Evolutionary conservation across 1,140 invertebrate genomes (phyloP).

Genomic region (Mylabris phalerata): DNA sequence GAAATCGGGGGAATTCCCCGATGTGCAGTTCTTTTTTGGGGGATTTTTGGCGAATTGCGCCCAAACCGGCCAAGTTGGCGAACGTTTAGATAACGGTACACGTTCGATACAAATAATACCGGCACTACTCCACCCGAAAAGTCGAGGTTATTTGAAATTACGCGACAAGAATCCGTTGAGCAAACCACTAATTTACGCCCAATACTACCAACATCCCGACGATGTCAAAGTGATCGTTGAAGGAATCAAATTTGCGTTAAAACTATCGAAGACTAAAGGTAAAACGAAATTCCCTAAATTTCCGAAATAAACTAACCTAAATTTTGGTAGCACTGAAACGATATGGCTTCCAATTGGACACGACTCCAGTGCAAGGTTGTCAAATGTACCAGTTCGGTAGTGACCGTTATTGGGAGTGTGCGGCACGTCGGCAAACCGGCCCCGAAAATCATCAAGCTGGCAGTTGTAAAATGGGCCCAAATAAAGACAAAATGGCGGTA

Average conservation of each 20-base stretch:
- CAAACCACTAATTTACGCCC: conserved; percentile 73
- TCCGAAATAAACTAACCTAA: no score
- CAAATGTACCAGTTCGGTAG: conserved; percentile 64
- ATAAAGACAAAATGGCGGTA: conserved; percentile 58
- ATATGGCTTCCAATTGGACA: conserved; percentile 60
- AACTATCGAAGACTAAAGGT: conserved; percentile 56
- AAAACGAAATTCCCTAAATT: no score
- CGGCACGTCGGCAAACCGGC: conserved; percentile 63
- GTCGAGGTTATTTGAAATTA: conserved; percentile 66
- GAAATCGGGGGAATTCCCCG: conserved; percentile 62
- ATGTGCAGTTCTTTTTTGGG: conserved; percentile 80
- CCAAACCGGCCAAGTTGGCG: conserved; percentile 76
- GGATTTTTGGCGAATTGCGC: conserved; percentile 77
- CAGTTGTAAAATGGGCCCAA: conserved; percentile 72
- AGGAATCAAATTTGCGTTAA: conserved; percentile 71
- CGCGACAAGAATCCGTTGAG: conserved; percentile 58
- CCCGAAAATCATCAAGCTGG: conserved; percentile 83
- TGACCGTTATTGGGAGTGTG: conserved; percentile 78
- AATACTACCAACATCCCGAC: conserved; percentile 64
- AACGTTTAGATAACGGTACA: conserved; percentile 57
- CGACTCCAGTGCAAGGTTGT: conserved; percentile 63
- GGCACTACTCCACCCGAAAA: conserved; percentile 69
- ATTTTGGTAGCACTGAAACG: conserved; percentile 50
- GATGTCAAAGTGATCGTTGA: conserved; percentile 69
- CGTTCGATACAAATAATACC: conserved; percentile 55